A percentile compares a stretch with the other conserved stretches of the same genome.
Conservation (phyloP, 2,888 invertebrate species). For the Drosophila nigritarsus region DNA sequence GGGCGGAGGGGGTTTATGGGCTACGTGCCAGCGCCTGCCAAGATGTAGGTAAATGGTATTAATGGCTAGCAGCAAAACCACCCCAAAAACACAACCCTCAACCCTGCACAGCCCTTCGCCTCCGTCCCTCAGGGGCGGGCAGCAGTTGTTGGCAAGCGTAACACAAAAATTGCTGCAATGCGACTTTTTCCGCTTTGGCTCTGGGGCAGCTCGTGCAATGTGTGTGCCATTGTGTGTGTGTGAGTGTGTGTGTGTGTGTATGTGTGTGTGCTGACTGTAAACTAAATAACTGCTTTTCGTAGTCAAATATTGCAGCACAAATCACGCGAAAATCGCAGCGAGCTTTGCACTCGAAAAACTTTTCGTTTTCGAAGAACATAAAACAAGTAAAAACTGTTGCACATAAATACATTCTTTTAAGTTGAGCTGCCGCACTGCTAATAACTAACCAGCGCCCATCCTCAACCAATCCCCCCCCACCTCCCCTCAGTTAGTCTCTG, state of each 20-base stretch:
- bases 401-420: slow-evolving; percentile 50
- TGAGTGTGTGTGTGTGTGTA: slow-evolving; percentile 23
- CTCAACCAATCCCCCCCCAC: too few species aligned
- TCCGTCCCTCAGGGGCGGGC: slow-evolving; percentile 37
- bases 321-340: slow-evolving; percentile 52
- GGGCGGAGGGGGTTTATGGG: slow-evolving; percentile 8
- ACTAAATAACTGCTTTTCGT: slow-evolving; percentile 43
- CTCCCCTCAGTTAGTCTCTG: background rate
- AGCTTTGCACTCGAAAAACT: slow-evolving; percentile 42
- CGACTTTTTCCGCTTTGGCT: slow-evolving; percentile 70
- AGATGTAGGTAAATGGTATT: slow-evolving; percentile 75
- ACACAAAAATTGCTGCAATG: slow-evolving; percentile 78
- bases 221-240: slow-evolving; percentile 20
- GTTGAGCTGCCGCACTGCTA: slow-evolving; percentile 8
- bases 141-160: slow-evolving; percentile 80
- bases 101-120: background rate
- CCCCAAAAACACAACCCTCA: background rate
- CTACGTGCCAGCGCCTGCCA: slow-evolving; percentile 54
- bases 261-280: slow-evolving; percentile 27
- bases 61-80: slow-evolving; percentile 56
- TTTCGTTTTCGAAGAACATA: slow-evolving; percentile 22
- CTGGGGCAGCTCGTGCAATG: slow-evolving; percentile 58
- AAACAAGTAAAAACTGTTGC: slow-evolving; percentile 58
- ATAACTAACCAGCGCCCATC: background rate
- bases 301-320: slow-evolving; percentile 61